These are phyloP conservation scores for Diadegma fenestrale DNA, from an alignment of 2,888 invertebrate genomes.

Conservation along the genomic window DNA sequence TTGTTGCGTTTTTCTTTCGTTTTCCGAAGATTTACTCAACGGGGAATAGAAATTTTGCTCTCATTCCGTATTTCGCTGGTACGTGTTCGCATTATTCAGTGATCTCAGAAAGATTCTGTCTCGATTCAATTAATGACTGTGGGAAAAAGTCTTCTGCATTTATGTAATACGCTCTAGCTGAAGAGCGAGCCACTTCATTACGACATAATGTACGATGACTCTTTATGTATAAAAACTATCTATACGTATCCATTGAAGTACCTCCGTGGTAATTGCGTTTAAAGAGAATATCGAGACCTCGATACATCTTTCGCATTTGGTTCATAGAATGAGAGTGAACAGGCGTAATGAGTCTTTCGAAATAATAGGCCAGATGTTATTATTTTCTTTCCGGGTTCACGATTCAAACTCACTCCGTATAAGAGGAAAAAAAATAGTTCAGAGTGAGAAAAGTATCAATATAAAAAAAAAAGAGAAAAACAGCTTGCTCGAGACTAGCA, in stretches of 20 bases:
- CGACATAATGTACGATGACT: slow-evolving; percentile 51
- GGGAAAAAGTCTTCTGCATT: slow-evolving; percentile 50
- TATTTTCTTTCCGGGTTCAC: slow-evolving; percentile 30
- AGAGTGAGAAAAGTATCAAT: not conserved
- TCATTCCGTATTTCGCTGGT: not conserved
- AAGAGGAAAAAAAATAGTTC: not conserved
- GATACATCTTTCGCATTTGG: slow-evolving; percentile 37
- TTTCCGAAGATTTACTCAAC: not conserved
- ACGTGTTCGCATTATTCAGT: slow-evolving; percentile 1
- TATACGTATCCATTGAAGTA: not conserved
- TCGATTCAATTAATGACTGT: slow-evolving; percentile 60
- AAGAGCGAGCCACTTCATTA: slow-evolving; percentile 49
- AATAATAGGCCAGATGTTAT: slow-evolving; percentile 31
- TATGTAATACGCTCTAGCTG: slow-evolving; percentile 21
- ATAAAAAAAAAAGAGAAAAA: not conserved
- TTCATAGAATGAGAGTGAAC: slow-evolving; percentile 16
- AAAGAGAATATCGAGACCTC: slow-evolving; percentile 57
- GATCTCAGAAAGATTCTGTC: slow-evolving; percentile 42
- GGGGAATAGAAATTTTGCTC: slow-evolving; percentile 23
- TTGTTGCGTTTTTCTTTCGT: not conserved
- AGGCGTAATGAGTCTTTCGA: slow-evolving; percentile 38
- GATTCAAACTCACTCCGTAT: not conserved
- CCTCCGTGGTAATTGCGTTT: slow-evolving; percentile 48
- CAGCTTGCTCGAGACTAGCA: not conserved
- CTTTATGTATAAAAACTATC: slow-evolving; percentile 18